Base-by-base conservation (phyloP, 2,113 vertebrate species). In the Triplophysa tibetana region DNA sequence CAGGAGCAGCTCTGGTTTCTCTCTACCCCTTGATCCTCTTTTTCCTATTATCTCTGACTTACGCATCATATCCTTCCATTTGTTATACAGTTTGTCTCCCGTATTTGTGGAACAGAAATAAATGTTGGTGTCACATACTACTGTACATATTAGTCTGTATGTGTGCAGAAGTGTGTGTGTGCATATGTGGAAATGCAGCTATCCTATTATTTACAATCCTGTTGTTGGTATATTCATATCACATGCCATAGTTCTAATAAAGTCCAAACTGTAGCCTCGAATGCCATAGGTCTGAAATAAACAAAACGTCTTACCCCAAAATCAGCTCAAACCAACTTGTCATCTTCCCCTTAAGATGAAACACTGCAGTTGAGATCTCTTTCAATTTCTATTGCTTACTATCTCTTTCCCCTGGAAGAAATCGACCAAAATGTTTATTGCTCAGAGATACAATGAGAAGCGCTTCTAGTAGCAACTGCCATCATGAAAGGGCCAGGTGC, bases 1-100 rank as follows among this genome's bases (percentile, higher is more conserved):
- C 92, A 92, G 89, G 91, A 93, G 93, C 90, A 89, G 91, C 54
- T 58, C 52, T 75, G 19, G n/a, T 72, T 60, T 19, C 5, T 68
- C 60, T 52, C 63, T 33, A 17, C 38, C 23, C 54, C 19, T 61
- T n/a, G 33, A 38, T 45, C 3, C 77, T 85, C 82, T 86, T 83
- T 85, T 81, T 2, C 65, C 75, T 78, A 67, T 78, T 61, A 11
- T 64, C 43, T 64, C 68, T 54, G 41, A 64, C 60, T 70, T 33
- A 38, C 13, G 11, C 61, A 8, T 41, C 38, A 60, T 43, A 60
- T 58, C 21, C 38, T 8, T 29, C 14, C 1, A 33, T 29, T 14
- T 50, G 21, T 38, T 13, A 19, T 58, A 38, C 17, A 14, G 14
- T 41, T 56, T 72, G 8, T 29, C 16, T 54, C 52, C 4, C 0